Evolutionary conservation across 2,797 vertebrate species (phyloP).

Genomic region (Babyrousa celebensis): DNA sequence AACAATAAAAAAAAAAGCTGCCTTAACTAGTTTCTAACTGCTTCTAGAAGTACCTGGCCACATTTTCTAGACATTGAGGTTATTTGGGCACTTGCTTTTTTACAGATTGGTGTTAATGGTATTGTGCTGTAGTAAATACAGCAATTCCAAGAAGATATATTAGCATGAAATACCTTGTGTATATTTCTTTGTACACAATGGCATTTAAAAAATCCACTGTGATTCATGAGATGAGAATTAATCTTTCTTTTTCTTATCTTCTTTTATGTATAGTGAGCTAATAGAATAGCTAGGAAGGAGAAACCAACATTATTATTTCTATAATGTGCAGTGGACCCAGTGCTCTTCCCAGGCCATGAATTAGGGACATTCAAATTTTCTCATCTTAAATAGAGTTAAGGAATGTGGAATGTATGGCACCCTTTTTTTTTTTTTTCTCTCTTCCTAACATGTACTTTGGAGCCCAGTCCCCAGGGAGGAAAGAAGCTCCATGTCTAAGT

Average conservation of each 20-base stretch:
- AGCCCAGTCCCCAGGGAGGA: neutral
- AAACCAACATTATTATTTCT: neutral
- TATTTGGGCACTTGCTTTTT: neutral
- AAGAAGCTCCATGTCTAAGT: neutral
- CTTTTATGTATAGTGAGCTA: neutral
- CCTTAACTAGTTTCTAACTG: neutral
- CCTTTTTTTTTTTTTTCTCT: conserved; percentile 49
- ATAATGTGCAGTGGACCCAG: neutral
- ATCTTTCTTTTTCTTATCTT: neutral
- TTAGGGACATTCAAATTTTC: neutral
- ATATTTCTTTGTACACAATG: neutral
- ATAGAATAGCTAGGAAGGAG: neutral
- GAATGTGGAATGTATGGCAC: fast-evolving
- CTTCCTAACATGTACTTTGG: fast-evolving
- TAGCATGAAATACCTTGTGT: neutral
- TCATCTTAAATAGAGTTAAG: neutral
- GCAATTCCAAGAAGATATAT: conserved; percentile 8
- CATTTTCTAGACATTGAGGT: neutral
- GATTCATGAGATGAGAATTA: conserved; percentile 1
- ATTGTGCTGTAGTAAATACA: neutral
- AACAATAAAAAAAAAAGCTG: neutral
- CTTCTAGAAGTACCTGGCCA: neutral
- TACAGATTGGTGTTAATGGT: neutral
- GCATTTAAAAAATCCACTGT: neutral
- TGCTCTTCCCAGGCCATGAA: neutral